Evolutionary conservation across 2,888 invertebrate species (phyloP).

Genomic region (Harpalus rufipes): DNA sequence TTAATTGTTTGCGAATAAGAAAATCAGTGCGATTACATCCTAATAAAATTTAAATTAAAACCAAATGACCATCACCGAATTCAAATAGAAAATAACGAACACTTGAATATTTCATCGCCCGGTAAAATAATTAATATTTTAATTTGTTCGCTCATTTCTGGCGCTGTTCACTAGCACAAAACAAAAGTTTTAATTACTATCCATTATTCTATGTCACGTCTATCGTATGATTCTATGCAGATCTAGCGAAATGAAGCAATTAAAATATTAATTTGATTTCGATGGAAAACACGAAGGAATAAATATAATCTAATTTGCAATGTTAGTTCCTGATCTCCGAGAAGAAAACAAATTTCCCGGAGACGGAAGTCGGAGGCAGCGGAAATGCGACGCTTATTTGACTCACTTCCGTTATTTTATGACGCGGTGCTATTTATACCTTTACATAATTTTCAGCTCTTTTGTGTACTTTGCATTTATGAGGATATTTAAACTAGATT

Average conservation of each 20-base stretch:
- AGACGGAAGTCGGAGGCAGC: constrained; percentile 51
- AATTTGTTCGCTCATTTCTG: constrained; percentile 13
- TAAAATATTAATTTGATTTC: constrained; percentile 53
- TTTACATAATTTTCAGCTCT: constrained; percentile 42
- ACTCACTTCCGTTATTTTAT: constrained; percentile 54
- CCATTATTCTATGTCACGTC: constrained; percentile 40
- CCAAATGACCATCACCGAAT: neutral
- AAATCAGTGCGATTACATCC: too few relatives aligned
- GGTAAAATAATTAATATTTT: constrained; percentile 21
- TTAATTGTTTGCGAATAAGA: too few relatives aligned
- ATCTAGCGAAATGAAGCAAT: constrained; percentile 33
- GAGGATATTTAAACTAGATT: constrained; percentile 26
- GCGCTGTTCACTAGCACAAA: constrained; percentile 21
- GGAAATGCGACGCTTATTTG: constrained; percentile 60
- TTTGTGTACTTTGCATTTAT: constrained; percentile 27
- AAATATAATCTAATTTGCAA: constrained; percentile 26
- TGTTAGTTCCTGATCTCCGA: constrained; percentile 34
- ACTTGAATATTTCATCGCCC: constrained; percentile 19
- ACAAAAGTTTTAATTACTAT: constrained; percentile 45
- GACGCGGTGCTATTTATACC: constrained; percentile 51
- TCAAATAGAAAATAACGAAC: constrained; percentile 3
- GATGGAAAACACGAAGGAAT: constrained; percentile 35
- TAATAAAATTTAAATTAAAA: constrained; percentile 13
- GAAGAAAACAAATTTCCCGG: constrained; percentile 52
- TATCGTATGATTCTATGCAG: constrained; percentile 8